Evolutionary conservation across 92 coral and sea anemone species (phyloP).

Genomic region (Epizoanthus fatuus): DNA sequence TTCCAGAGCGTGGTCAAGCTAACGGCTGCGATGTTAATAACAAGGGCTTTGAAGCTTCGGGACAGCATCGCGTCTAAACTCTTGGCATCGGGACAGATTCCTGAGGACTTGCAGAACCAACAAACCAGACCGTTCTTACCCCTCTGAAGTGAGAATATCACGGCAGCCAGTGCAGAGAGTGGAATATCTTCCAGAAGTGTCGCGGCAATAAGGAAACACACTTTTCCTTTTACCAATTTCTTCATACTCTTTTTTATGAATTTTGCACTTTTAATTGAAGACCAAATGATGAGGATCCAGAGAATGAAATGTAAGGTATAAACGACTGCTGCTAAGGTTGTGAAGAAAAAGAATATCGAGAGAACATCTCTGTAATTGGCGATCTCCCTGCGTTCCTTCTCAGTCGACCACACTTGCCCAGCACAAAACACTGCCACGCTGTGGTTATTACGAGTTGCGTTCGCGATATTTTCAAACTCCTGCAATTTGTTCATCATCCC

Average conservation of each 20-base stretch:
- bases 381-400: constrained; percentile 58
- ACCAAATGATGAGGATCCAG: constrained; percentile 89
- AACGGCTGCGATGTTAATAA: constrained; percentile 85
- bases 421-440: constrained; percentile 77
- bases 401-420: constrained; percentile 75
- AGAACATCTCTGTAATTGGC: constrained; percentile 66
- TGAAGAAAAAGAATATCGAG: constrained; percentile 71
- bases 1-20: constrained; percentile 96
- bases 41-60: constrained; percentile 66
- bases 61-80: constrained; percentile 67
- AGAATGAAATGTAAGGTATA: constrained; percentile 77
- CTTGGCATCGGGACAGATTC: constrained; percentile 70
- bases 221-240: constrained; percentile 78
- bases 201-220: constrained; percentile 80
- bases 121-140: constrained; percentile 89
- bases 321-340: constrained; percentile 79
- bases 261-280: constrained; percentile 76
- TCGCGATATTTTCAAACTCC: constrained; percentile 58
- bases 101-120: constrained; percentile 84
- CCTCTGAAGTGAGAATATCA: constrained; percentile 85
- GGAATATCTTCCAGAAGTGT: constrained; percentile 94
- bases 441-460: constrained; percentile 66
- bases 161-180: constrained; percentile 89
- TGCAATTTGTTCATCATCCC: constrained; percentile 57
- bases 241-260: constrained; percentile 77